A percentile compares a stretch with the other conserved stretches of the same genome.
phyloP scores from a whole-genome alignment of 2,797 vertebrate genomes.

The Malurus splendens region DNA sequence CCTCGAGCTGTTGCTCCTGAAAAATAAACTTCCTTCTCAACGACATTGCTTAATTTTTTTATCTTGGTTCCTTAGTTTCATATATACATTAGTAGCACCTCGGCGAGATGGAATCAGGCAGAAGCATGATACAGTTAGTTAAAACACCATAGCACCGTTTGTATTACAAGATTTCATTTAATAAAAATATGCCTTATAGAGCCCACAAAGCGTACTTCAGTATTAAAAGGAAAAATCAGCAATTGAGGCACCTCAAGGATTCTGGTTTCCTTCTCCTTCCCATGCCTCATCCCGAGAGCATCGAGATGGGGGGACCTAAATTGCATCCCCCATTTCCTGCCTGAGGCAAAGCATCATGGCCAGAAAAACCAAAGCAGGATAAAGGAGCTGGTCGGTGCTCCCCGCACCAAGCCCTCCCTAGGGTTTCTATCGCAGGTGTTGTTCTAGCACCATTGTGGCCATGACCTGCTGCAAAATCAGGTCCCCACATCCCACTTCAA shows the following conservation, averaged over 20 bases:
- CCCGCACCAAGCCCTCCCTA: neutral
- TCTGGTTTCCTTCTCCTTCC: slow-evolving; percentile 27
- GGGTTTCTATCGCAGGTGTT: neutral
- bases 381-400: neutral
- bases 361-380: neutral
- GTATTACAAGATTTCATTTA: slow-evolving; percentile 66
- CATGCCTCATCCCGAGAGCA: slow-evolving; percentile 23
- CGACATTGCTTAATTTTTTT: slow-evolving; percentile 9
- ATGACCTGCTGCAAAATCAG: slow-evolving; percentile 31
- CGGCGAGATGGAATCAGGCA: slow-evolving; percentile 69
- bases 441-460: slow-evolving; percentile 68
- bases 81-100: slow-evolving; percentile 70
- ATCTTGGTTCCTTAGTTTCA: slow-evolving; percentile 62
- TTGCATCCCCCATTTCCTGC: neutral
- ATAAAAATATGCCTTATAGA: slow-evolving; percentile 68
- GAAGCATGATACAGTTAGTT: slow-evolving; percentile 61
- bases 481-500: neutral
- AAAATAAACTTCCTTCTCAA: slow-evolving; percentile 21
- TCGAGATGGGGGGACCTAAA: neutral
- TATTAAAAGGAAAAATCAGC: slow-evolving; percentile 61
- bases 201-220: slow-evolving; percentile 64
- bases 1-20: slow-evolving; percentile 2
- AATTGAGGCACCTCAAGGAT: slow-evolving; percentile 66
- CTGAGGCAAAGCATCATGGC: neutral
- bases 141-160: slow-evolving; percentile 76